These are phyloP conservation scores for Poecile atricapillus DNA, from an alignment of 2,113 vertebrate genomes.

Conservation along the genomic window DNA sequence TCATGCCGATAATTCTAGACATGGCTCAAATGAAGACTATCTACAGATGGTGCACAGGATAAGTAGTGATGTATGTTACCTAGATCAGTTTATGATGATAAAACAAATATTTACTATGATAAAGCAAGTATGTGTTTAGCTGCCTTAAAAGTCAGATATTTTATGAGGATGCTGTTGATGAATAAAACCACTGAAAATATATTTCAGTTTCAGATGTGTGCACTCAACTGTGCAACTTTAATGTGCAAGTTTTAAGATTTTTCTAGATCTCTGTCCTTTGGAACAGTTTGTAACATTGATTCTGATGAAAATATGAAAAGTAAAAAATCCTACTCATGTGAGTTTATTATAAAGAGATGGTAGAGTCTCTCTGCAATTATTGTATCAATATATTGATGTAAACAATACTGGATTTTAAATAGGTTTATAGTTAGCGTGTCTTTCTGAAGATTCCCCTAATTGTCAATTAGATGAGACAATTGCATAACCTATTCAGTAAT, in stretches of 20 bases:
- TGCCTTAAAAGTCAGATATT: neutral
- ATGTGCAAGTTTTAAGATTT: neutral
- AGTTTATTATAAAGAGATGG: neutral
- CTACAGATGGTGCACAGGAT: constrained; percentile 2
- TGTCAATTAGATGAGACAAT: neutral
- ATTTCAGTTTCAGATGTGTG: neutral
- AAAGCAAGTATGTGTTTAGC: neutral
- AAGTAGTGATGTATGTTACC: constrained; percentile 9
- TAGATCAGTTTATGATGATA: neutral
- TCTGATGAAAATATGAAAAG: neutral
- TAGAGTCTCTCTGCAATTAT: neutral
- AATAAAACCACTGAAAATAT: neutral
- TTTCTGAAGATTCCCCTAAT: neutral
- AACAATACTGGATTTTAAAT: neutral
- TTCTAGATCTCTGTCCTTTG: neutral
- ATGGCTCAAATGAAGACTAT: constrained; percentile 16
- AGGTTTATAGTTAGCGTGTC: neutral
- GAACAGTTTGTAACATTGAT: neutral
- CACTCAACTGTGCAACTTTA: neutral
- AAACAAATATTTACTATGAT: neutral
- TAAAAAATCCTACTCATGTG: neutral
- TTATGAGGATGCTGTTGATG: neutral
- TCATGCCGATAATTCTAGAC: neutral
- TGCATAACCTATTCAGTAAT: neutral
- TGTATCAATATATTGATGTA: neutral